Base-by-base conservation (phyloP, 2,113 vertebrate species). In the Sander lucioperca region DNA sequence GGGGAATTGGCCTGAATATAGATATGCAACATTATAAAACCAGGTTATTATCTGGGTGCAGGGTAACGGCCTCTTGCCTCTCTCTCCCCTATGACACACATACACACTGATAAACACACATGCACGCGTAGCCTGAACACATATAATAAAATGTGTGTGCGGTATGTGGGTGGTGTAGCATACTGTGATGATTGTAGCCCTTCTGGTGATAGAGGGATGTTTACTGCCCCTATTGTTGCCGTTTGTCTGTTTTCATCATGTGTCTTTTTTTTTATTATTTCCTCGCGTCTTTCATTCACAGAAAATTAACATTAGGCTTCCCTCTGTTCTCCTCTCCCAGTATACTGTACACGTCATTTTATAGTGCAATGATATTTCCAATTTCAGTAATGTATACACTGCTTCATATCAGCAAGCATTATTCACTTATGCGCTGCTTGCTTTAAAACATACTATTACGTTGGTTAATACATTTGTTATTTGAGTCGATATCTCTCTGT, bases 21-120 rank as follows among this genome's bases (percentile, higher is more conserved):
- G 93, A 94, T 94, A 94, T 94, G 94, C 93, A 94, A 94, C 92
- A 94, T 94, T 94, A 93, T 93, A 93, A 93, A 94, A 93, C 86
- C 90, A 92, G 91, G 94, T 92, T 94, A 94, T 94, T 94, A 94
- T 94, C 93, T 93, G 91, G 93, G 94, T 90, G 93, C 94, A 90
- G 86, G 90, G 88, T 92, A 94, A 92, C 87, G 82, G 93, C 93
- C 92, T 93, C 93, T 93, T 77, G 88, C 85, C 92, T 90, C 86
- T 79, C 82, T 80, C 87, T 89, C 83, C 80, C 86, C 68, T 74
- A 74, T 90, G 89, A 76, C 67, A 76, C 71, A 76, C 54, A n/a
- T 57, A 66, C 88, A 83, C 74, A 76, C 84, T 59, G 65, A 84
- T 69, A 88, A 81, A 85, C 87, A 85, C 73, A 76, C 73, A n/a